Evolutionary conservation across 2,888 invertebrate species (phyloP), one percentile per base, ranked within the genome.

Genomic region (Orthosia cruda): DNA sequence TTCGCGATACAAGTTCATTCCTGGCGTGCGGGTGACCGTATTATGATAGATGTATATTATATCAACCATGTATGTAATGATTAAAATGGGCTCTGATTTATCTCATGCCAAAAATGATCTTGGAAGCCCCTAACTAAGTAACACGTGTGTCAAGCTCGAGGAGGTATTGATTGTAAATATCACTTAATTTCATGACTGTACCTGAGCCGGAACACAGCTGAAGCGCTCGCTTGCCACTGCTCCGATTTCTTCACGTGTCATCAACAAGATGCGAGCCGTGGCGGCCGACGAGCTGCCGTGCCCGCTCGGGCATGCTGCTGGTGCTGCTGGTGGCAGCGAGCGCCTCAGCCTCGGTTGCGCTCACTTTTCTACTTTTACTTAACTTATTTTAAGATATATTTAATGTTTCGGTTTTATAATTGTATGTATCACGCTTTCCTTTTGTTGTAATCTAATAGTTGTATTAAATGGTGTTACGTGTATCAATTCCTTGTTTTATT

Each of bases 391-490:
- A 74, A 52, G 55, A 32, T 81, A 73, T 55, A 55, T 59, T 66
- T 32, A 71, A 71, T 54, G 49, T 77, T 85, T 76, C 66, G n/a
- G 71, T 67, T 74, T 83, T 58, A 64, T 61, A 78, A 45, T 75
- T 71, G 66, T 71, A 78, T 81, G 64, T 80, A 69, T 82, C 58
- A 74, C 65, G 70, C 80, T 83, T 84, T 66, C 76, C 66, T 81
- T 74, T 65, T 16, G 59, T 81, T 65, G 59, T 82, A 79, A 75
- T 80, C 74, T 87, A 71, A 74, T 87, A 83, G 80, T 81, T 81
- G 61, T 83, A 89, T 81, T 89, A 89, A 90, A 92, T 89, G 89
- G 86, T 90, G 86, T 92, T 84, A 81, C 74, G 88, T 91, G 90
- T 88, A 88, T 71, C 77, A 68, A 50, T 4, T 3, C 15, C 23